Conservation (phyloP, 2,888 invertebrate species). For the Coleophora flavipennella region DNA sequence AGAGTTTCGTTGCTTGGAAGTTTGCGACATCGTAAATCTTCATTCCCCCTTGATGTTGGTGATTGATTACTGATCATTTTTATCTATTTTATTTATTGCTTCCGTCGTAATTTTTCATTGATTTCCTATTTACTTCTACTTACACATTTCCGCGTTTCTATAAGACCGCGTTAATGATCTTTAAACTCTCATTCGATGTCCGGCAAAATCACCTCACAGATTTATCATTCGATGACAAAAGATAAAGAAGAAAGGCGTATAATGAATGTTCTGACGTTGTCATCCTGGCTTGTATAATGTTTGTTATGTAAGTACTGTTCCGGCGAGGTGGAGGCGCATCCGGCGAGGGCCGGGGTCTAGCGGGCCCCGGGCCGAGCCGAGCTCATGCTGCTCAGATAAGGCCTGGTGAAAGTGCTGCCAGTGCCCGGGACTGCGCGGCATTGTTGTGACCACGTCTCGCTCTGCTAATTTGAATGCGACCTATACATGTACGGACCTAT, state of each 20-base stretch:
- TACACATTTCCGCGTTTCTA: conserved; percentile 5
- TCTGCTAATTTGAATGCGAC: conserved; percentile 50
- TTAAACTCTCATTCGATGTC: conserved; percentile 6
- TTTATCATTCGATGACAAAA: conserved; percentile 9
- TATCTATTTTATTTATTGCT: too few species aligned
- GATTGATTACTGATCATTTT: too few species aligned
- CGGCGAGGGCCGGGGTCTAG: neutral
- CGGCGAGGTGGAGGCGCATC: neutral
- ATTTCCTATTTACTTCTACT: neutral
- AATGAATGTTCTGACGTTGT: conserved; percentile 16
- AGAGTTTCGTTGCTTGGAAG: too few species aligned
- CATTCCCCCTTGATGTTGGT: too few species aligned
- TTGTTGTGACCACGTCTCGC: conserved; percentile 47
- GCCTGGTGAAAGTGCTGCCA: conserved; percentile 40
- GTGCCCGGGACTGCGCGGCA: conserved; percentile 30
- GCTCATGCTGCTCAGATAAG: conserved; percentile 27
- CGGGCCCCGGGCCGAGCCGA: conserved; percentile 4
- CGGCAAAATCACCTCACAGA: conserved; percentile 4
- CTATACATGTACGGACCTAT: conserved; percentile 34
- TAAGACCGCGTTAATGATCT: conserved; percentile 2
- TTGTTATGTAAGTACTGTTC: conserved; percentile 17
- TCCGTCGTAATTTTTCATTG: too few species aligned
- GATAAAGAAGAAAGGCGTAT: conserved; percentile 11
- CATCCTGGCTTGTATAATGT: conserved; percentile 18
- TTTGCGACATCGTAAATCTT: too few species aligned